These are phyloP conservation scores for Oncorhynchus keta DNA, from an alignment of 2,113 vertebrate genomes.

Conservation along the genomic window DNA sequence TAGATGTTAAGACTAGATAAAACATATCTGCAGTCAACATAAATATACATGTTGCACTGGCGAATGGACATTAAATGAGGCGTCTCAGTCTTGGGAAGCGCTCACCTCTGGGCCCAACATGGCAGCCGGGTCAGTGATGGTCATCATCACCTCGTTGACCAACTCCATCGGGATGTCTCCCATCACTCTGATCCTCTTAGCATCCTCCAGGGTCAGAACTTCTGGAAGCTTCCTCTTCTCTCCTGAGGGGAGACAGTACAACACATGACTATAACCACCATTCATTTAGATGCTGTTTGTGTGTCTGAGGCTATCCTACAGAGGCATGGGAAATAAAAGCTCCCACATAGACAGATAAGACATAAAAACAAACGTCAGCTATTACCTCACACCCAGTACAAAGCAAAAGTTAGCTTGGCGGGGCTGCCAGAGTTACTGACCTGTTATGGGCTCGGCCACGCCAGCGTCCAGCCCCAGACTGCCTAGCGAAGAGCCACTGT, in stretches of 20 bases:
- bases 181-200: slow-evolving; percentile 95
- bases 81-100: not conserved
- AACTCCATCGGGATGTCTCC: slow-evolving; percentile 99
- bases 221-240: slow-evolving; percentile 95
- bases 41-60: not conserved
- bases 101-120: slow-evolving; percentile 95
- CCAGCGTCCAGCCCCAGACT: slow-evolving; percentile 74
- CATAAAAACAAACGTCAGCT: not conserved
- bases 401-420: not conserved
- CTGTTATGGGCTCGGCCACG: slow-evolving; percentile 82
- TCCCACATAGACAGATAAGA: not conserved
- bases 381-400: not conserved
- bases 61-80: not conserved
- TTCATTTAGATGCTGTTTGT: too few relatives aligned
- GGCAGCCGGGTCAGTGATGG: slow-evolving; percentile 94
- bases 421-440: slow-evolving; percentile 60
- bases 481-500: slow-evolving; percentile 73
- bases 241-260: slow-evolving; percentile 65
- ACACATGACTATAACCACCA: not conserved
- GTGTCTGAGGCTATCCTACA: too few relatives aligned
- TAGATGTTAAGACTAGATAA: too few relatives aligned
- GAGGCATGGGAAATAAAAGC: not conserved
- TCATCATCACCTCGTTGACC: slow-evolving; percentile 98
- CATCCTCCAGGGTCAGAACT: slow-evolving; percentile 92
- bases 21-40: too few relatives aligned